Percentiles rank a stretch among this genome's conserved stretches.
These are phyloP conservation scores for Zaprionus kolodkinae DNA, from an alignment of 1,140 invertebrate genomes.

Conservation along the genomic window DNA sequence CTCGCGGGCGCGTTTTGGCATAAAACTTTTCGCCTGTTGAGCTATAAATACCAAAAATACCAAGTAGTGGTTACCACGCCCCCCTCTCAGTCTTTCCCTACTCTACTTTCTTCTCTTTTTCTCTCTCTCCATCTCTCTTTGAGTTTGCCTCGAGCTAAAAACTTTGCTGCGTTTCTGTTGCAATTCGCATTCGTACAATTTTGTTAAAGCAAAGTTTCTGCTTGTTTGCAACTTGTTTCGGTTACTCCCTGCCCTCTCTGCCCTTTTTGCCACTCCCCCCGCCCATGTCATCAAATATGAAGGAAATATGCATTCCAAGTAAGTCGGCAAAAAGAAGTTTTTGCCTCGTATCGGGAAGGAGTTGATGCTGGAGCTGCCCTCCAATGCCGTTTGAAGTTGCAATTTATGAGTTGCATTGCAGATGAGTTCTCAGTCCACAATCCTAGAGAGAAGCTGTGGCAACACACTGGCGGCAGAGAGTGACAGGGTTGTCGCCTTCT, in stretches of 20 bases:
- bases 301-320: conserved; percentile 45
- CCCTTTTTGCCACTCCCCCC: no score
- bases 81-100: neutral
- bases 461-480: conserved; percentile 7
- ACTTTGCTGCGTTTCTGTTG: conserved; percentile 55
- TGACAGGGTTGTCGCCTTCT: neutral
- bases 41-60: conserved; percentile 56
- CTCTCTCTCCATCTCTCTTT: neutral
- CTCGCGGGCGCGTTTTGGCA: conserved; percentile 36
- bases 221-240: conserved; percentile 78
- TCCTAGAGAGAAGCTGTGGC: neutral
- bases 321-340: conserved; percentile 21
- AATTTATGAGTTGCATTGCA: conserved; percentile 45
- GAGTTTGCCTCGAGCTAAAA: conserved; percentile 22
- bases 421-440: neutral
- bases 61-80: conserved; percentile 57
- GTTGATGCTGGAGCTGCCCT: conserved; percentile 26
- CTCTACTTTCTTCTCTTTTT: neutral
- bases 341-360: neutral
- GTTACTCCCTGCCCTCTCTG: conserved; percentile 5
- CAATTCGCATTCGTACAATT: conserved; percentile 46
- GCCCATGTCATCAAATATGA: conserved; percentile 54
- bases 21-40: conserved; percentile 44
- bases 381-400: conserved; percentile 42
- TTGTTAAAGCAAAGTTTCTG: conserved; percentile 57